phyloP scores from a whole-genome alignment of 35 echinoderm and acorn worm genomes.

The Apostichopus parvimensis region DNA sequence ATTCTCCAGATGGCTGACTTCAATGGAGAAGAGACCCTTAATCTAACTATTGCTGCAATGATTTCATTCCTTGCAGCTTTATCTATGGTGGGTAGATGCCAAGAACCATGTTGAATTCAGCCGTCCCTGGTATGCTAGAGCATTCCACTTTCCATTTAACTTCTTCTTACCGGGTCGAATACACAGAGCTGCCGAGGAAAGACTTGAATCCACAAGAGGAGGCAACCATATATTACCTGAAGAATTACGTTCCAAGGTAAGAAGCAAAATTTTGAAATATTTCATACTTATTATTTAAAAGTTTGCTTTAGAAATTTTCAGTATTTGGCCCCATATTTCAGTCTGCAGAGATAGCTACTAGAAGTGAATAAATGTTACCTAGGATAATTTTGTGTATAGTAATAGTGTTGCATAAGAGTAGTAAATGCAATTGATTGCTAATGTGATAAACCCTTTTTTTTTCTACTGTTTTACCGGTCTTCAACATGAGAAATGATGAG shows the following conservation, averaged over 20 bases:
- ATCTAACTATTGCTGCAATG: too few species aligned
- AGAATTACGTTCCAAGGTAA: conserved; percentile 76
- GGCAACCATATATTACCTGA: conserved; percentile 68
- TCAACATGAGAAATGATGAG: too few species aligned
- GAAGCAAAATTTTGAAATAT: background rate
- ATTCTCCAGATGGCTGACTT: too few species aligned
- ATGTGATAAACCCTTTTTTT: background rate
- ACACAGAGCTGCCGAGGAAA: conserved; percentile 65
- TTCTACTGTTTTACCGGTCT: too few species aligned
- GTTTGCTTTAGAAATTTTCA: too few species aligned
- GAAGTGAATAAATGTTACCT: too few species aligned
- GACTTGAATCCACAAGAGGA: conserved; percentile 74
- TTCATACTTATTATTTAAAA: too few species aligned
- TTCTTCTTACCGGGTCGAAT: conserved; percentile 83
- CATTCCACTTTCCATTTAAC: conserved; percentile 88
- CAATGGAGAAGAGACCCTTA: too few species aligned
- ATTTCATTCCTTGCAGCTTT: conserved; percentile 56
- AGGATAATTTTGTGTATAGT: too few species aligned
- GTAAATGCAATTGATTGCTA: background rate
- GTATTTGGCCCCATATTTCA: too few species aligned
- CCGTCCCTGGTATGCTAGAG: conserved; percentile 90
- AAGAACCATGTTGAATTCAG: conserved; percentile 90
- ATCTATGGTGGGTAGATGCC: conserved; percentile 89
- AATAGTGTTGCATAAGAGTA: too few species aligned
- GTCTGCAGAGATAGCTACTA: too few species aligned